phyloP scores from a whole-genome alignment of 2,797 vertebrate genomes.

The Rousettus madagascariensis region DNA sequence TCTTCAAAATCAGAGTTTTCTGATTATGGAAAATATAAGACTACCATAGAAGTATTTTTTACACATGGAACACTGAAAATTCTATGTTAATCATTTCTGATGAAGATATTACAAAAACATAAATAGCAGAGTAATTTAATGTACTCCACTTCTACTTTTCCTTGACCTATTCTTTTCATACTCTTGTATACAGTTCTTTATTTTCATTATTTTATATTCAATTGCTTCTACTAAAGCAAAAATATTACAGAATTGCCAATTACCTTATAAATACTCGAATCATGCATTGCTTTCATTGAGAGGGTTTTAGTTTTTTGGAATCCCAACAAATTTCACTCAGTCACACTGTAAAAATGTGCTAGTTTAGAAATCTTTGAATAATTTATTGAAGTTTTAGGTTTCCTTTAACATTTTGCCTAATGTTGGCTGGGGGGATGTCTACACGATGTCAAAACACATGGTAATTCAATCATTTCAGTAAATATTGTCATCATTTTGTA shows the following conservation, averaged over 20 bases:
- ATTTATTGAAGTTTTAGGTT: conserved; percentile 54
- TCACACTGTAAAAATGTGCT: conserved; percentile 49
- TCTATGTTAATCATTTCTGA: conserved; percentile 34
- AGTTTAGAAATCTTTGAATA: conserved; percentile 59
- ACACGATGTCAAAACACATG: conserved; percentile 64
- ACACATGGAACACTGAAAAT: neutral
- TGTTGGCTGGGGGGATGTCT: conserved; percentile 41
- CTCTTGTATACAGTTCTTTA: conserved; percentile 29
- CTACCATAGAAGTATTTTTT: neutral
- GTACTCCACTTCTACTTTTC: neutral
- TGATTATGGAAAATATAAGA: conserved; percentile 36
- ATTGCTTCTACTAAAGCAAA: conserved; percentile 71
- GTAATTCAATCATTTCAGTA: conserved; percentile 36
- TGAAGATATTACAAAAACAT: conserved; percentile 1
- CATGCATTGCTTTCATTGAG: conserved; percentile 69
- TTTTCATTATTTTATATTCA: conserved; percentile 74
- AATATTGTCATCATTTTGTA: conserved; percentile 34
- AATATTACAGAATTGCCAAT: conserved; percentile 68
- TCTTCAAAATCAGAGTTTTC: conserved; percentile 25
- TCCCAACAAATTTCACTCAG: conserved; percentile 70
- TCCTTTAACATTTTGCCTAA: conserved; percentile 52
- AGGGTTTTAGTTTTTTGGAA: conserved; percentile 78
- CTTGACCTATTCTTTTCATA: neutral
- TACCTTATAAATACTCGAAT: conserved; percentile 78
- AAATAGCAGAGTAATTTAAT: conserved; percentile 1